Evolutionary conservation across 2,113 vertebrate species (phyloP).

Genomic region (Tupaia chinensis): DNA sequence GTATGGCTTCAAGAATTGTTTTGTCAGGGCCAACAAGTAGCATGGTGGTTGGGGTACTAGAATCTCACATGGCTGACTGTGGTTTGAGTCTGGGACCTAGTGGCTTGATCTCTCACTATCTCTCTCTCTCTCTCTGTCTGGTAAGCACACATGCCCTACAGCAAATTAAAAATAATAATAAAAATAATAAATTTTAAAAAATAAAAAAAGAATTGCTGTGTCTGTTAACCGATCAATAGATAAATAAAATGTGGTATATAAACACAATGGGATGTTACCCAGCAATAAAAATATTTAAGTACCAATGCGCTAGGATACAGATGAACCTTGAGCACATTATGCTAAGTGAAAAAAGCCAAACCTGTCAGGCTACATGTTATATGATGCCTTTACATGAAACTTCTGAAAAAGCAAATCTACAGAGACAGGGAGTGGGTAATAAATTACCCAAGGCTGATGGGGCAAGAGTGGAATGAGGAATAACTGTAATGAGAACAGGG

Average conservation of each 20-base stretch:
- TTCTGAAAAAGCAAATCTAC: neutral
- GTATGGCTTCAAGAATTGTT: too few species aligned
- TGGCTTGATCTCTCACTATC: too few species aligned
- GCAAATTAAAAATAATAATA: too few species aligned
- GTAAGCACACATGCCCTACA: too few species aligned
- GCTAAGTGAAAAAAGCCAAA: neutral
- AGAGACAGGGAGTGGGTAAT: neutral
- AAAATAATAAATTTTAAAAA: too few species aligned
- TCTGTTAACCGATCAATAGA: neutral
- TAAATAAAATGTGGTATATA: neutral
- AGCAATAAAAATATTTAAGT: neutral
- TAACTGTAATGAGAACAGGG: too few species aligned
- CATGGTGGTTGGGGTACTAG: too few species aligned
- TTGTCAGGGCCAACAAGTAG: too few species aligned
- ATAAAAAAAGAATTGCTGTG: slow-evolving; percentile 8
- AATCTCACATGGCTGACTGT: too few species aligned
- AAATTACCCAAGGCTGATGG: neutral
- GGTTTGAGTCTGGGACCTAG: too few species aligned
- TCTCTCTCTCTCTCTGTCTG: too few species aligned
- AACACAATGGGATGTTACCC: neutral
- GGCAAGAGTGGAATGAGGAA: fast-evolving
- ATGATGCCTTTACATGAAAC: neutral
- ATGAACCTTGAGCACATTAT: neutral
- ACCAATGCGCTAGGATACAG: neutral
- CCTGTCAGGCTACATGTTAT: neutral